These are phyloP conservation scores for Trematocara nigrifrons DNA, from an alignment of 2,113 vertebrate species.

Conservation along the genomic window DNA sequence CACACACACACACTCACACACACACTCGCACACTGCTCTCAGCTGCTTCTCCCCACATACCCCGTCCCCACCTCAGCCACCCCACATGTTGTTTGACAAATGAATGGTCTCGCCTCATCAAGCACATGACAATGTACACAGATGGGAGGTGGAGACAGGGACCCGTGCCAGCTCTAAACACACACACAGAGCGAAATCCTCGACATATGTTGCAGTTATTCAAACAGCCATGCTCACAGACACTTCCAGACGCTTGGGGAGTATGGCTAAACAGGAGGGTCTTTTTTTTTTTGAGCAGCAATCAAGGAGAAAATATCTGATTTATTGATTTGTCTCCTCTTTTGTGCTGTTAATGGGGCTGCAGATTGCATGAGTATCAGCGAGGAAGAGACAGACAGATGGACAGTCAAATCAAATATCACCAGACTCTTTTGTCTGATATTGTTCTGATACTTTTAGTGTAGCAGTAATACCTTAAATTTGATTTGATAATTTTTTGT, in stretches of 20 bases:
- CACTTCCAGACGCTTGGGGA: constrained; percentile 18
- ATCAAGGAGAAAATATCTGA: constrained; percentile 8
- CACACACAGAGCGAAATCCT: constrained; percentile 8
- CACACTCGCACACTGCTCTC: constrained; percentile 2
- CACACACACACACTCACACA: not conserved
- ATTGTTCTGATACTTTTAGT: not conserved
- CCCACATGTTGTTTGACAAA: constrained; percentile 74
- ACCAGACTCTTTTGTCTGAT: not conserved
- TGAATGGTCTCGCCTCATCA: constrained; percentile 72
- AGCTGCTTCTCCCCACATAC: constrained; percentile 9
- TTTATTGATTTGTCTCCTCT: constrained; percentile 31
- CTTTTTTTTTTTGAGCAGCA: constrained; percentile 1
- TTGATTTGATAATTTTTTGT: not conserved
- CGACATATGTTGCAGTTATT: constrained; percentile 58
- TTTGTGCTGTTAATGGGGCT: not conserved
- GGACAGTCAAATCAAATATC: not conserved
- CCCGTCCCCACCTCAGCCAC: constrained; percentile 21
- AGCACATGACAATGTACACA: constrained; percentile 71
- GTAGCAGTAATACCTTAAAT: not conserved
- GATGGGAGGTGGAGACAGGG: constrained; percentile 66
- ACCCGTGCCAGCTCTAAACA: constrained; percentile 42
- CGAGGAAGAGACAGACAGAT: not conserved
- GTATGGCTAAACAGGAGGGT: constrained; percentile 16
- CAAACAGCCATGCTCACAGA: constrained; percentile 19
- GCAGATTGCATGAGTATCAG: not conserved